These are phyloP conservation scores for Crematogaster levior DNA, from an alignment of 2,888 invertebrate species.

Conservation along the genomic window DNA sequence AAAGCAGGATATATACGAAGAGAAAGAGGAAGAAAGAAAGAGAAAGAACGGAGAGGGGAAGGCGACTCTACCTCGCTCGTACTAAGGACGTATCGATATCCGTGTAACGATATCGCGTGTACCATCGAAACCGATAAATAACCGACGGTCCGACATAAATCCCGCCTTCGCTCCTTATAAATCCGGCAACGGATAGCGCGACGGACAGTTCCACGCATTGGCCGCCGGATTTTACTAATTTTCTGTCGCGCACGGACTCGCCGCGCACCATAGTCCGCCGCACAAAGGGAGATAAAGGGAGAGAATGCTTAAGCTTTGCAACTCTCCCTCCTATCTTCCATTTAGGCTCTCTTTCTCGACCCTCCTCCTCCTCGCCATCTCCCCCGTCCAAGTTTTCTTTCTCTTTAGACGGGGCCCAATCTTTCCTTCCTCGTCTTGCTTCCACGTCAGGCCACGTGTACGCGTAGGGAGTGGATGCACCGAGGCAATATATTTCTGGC, in stretches of 20 bases:
- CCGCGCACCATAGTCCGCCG: constrained; percentile 68
- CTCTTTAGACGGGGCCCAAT: constrained; percentile 54
- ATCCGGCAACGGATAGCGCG: constrained; percentile 79
- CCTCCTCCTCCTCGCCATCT: constrained; percentile 23
- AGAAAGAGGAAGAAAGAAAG: background rate
- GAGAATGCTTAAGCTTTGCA: constrained; percentile 71
- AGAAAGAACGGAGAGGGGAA: constrained; percentile 17
- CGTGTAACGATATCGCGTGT: constrained; percentile 84
- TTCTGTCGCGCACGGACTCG: constrained; percentile 80
- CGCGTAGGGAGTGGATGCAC: constrained; percentile 81
- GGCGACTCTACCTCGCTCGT: constrained; percentile 45
- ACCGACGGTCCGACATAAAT: constrained; percentile 82
- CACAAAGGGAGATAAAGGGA: constrained; percentile 75
- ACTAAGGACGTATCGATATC: constrained; percentile 82
- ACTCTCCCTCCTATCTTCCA: constrained; percentile 29
- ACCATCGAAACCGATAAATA: constrained; percentile 85
- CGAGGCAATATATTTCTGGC: constrained; percentile 82
- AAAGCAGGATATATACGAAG: constrained; percentile 16
- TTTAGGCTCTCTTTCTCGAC: constrained; percentile 30
- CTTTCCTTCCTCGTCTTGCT: constrained; percentile 55
- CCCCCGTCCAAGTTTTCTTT: constrained; percentile 36
- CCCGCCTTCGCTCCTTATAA: constrained; percentile 84
- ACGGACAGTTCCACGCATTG: constrained; percentile 81
- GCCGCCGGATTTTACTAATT: constrained; percentile 84
- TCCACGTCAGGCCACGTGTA: constrained; percentile 73